Evolutionary conservation across 2,113 vertebrate species (phyloP).

Genomic region (Galbula dea): DNA sequence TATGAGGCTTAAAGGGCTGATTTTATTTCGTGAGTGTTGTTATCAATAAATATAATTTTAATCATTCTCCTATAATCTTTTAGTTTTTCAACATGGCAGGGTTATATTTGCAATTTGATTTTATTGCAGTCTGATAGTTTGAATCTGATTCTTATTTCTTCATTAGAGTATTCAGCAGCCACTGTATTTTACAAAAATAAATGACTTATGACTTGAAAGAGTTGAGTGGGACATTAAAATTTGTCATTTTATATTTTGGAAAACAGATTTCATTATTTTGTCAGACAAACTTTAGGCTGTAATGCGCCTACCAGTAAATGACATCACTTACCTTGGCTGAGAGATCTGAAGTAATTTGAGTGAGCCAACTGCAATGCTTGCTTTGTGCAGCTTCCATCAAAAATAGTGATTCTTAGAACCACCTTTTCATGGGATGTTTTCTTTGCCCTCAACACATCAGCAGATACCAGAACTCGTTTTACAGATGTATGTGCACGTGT

Average conservation of each 20-base stretch:
- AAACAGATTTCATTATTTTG: neutral
- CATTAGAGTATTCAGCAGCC: neutral
- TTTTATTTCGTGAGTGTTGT: neutral
- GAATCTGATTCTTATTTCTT: neutral
- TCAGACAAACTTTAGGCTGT: neutral
- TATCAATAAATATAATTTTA: neutral
- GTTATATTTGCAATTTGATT: neutral
- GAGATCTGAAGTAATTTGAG: neutral
- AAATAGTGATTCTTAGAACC: neutral
- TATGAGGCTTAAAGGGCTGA: neutral
- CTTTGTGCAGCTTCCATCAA: neutral
- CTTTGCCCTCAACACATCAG: neutral
- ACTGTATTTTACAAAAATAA: neutral
- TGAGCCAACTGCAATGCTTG: neutral
- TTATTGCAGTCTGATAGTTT: constrained; percentile 3
- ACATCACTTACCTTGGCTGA: neutral
- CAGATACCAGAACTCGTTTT: neutral
- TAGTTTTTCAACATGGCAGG: neutral
- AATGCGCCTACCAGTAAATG: neutral
- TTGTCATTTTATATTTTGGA: constrained; percentile 1
- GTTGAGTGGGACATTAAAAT: neutral
- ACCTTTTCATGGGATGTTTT: neutral
- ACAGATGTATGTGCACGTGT: rapidly evolving
- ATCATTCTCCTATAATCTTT: neutral
- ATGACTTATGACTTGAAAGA: neutral